Evolutionary conservation across 2,113 vertebrate genomes (phyloP).

Genomic region (Genyomyrus donnyi): DNA sequence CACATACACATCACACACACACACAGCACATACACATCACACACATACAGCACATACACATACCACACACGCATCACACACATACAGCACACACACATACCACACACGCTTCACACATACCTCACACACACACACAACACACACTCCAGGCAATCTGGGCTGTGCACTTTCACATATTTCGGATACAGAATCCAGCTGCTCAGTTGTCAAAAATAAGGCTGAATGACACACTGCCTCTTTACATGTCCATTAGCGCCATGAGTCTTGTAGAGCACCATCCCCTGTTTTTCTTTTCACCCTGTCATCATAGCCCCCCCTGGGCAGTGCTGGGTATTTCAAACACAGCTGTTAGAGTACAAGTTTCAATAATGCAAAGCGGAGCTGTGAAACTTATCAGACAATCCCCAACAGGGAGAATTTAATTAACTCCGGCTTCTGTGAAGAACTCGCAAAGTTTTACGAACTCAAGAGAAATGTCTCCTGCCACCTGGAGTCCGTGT

Average conservation of each 20-base stretch:
- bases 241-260: neutral
- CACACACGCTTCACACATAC: no score
- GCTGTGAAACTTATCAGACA: slow-evolving; percentile 16
- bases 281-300: neutral
- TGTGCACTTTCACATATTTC: neutral
- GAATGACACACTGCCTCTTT: neutral
- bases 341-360: slow-evolving; percentile 11
- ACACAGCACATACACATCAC: no score
- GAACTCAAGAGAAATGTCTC: slow-evolving; percentile 16
- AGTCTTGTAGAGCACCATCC: neutral
- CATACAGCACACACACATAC: neutral
- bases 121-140: neutral
- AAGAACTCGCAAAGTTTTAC: slow-evolving; percentile 13
- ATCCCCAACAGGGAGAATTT: slow-evolving; percentile 21
- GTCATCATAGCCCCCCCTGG: neutral
- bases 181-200: neutral
- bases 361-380: slow-evolving; percentile 8
- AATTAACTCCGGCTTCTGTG: slow-evolving; percentile 19
- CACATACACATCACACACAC: neutral
- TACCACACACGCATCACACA: neutral
- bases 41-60: no score
- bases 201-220: neutral
- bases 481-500: slow-evolving; percentile 10
- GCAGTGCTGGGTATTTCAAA: neutral
- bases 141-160: neutral